Evolutionary conservation across 1,140 invertebrate species (phyloP).

Genomic region (Drosophila nannoptera): DNA sequence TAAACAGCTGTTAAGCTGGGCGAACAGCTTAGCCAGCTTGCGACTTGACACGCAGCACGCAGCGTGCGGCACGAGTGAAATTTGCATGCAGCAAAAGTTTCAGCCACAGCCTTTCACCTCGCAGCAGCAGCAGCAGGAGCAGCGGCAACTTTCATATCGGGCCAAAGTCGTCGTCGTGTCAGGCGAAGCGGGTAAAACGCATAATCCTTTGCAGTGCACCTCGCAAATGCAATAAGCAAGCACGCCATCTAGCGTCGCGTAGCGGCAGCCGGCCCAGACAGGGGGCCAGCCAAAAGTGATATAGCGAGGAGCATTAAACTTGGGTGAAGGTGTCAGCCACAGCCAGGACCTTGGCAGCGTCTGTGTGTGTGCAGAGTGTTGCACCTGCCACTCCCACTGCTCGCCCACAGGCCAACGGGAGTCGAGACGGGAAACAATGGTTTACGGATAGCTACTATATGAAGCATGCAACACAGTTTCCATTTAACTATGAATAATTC

Average conservation of each 20-base stretch:
- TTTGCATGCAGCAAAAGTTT: slow-evolving; percentile 8
- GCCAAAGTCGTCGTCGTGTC: slow-evolving; percentile 2
- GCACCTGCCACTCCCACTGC: too few species aligned
- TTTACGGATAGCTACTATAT: slow-evolving; percentile 56
- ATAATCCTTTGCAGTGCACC: slow-evolving; percentile 26
- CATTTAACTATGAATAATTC: slow-evolving; percentile 77
- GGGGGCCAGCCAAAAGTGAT: slow-evolving; percentile 7
- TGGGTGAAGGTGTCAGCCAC: slow-evolving; percentile 7
- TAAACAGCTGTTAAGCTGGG: background rate
- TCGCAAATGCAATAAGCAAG: slow-evolving; percentile 45
- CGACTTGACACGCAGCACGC: background rate
- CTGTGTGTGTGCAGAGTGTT: too few species aligned
- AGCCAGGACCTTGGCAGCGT: slow-evolving; percentile 30
- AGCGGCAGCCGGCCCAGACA: slow-evolving; percentile 23
- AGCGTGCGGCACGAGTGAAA: background rate
- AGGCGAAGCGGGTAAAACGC: background rate
- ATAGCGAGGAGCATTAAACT: slow-evolving; percentile 24
- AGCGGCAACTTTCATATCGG: background rate
- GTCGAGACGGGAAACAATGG: slow-evolving; percentile 43
- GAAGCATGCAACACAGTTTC: slow-evolving; percentile 63
- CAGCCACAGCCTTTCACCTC: slow-evolving; percentile 7
- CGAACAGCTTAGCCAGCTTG: background rate
- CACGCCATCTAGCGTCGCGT: slow-evolving; percentile 41
- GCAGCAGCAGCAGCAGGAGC: too few species aligned
- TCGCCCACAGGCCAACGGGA: background rate